Evolutionary conservation across 2,797 vertebrate genomes (phyloP), one percentile per base, ranked within the genome.

Genomic region (Premnoplex brunnescens): DNA sequence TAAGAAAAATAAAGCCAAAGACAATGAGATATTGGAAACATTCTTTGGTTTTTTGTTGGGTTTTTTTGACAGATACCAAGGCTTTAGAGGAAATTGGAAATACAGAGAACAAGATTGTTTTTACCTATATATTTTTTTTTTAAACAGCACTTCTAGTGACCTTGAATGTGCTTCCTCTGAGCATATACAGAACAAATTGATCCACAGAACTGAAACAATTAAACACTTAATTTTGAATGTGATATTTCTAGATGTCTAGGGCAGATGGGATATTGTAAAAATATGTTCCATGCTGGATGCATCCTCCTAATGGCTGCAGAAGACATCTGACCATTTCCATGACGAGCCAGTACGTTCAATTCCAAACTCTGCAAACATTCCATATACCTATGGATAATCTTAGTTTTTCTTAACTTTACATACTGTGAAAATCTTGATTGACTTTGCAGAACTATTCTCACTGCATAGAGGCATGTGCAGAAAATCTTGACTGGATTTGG

Each of bases 61-160:
- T 41, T 41, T 41, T 41, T 41, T 41, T 16, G 39, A 74, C 19
- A 79, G 56, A 69, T 73, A 63, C 2, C 32, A 56, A 41, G 68
- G 21, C 26, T 85, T 75, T 72, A 68, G 18, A 92, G 62, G 75
- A 95, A 88, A 90, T 78, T 93, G 68, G 36, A 94, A 92, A 91
- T 36, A 18, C 34, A 80, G 52, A 48, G 26, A 43, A 67, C 6
- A 75, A 67, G 32, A 41, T 44, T 63, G 8, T 30, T 80, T 89
- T 41, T 69, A 36, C 24, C 34, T 43, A 10, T 69, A 34, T 51
- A 76, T 17, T 8, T 8, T 56, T 22, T 36, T 27, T 59, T 37
- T 10, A 21, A 41, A 36, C 49, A 59, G 26, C 10, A 22, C 17
- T 79, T 73, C 5, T 16, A 30, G 34, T 78, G 84, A 82, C 78